phyloP scores from a whole-genome alignment of 2,113 vertebrate species.

The Oncorhynchus masou region DNA sequence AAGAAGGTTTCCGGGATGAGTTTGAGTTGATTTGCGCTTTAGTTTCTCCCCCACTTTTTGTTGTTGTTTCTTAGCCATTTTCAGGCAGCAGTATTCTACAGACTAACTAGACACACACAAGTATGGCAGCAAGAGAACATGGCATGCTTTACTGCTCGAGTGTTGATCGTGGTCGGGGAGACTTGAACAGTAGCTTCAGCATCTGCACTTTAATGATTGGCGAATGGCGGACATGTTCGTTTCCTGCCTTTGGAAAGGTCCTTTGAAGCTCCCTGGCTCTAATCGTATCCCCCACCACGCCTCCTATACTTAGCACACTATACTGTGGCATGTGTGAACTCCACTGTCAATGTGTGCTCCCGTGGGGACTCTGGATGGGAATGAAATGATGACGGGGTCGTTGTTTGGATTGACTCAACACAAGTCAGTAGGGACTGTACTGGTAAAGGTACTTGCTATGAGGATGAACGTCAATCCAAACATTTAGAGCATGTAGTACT shows the following conservation, averaged over 20 bases:
- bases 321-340: constrained; percentile 40
- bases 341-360: constrained; percentile 10
- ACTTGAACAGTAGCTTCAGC: constrained; percentile 27
- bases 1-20: constrained; percentile 20
- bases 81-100: too few species aligned
- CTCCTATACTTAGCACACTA: constrained; percentile 42
- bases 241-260: constrained; percentile 31
- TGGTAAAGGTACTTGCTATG: too few species aligned
- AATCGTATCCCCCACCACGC: constrained; percentile 39
- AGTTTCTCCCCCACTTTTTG: too few species aligned
- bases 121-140: constrained; percentile 4
- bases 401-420: background rate
- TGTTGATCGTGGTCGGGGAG: constrained; percentile 24
- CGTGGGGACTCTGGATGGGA: background rate
- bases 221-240: constrained; percentile 16
- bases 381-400: background rate
- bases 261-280: constrained; percentile 49
- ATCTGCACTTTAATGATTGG: constrained; percentile 31
- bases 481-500: constrained; percentile 8
- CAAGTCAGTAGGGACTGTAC: too few species aligned
- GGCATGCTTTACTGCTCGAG: constrained; percentile 25
- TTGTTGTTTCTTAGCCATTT: too few species aligned
- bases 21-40: constrained; percentile 27
- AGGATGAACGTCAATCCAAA: too few species aligned
- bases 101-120: too few species aligned